A percentile compares a stretch with the other conserved stretches of the same genome.
phyloP scores from a whole-genome alignment of 1,140 invertebrate genomes.

The Leptopilina clavipes region DNA sequence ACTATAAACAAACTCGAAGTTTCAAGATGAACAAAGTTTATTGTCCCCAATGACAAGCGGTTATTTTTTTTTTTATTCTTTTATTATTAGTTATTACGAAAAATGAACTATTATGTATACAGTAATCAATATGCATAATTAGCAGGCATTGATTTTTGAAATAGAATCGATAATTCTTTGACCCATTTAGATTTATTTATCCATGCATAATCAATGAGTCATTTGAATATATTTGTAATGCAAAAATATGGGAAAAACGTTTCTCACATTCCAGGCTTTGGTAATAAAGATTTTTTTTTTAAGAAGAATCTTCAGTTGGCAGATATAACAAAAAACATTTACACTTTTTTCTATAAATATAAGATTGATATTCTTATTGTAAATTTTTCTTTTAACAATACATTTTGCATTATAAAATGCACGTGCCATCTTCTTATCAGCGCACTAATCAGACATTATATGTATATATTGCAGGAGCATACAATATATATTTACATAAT shows the following conservation, averaged over 20 bases:
- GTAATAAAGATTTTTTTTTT: slow-evolving; percentile 3
- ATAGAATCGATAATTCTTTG: slow-evolving; percentile 21
- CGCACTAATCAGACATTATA: not conserved
- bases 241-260: not conserved
- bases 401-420: not conserved
- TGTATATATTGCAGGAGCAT: not conserved
- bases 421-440: slow-evolving; percentile 21
- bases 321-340: not conserved
- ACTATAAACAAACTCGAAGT: not conserved
- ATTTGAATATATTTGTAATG: slow-evolving; percentile 27
- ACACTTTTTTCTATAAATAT: not conserved
- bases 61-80: too few relatives aligned
- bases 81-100: not conserved
- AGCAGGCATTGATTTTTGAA: not conserved
- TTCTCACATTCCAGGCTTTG: not conserved
- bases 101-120: slow-evolving; percentile 4
- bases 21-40: not conserved
- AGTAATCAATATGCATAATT: slow-evolving; percentile 1
- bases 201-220: not conserved
- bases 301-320: not conserved
- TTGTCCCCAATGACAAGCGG: not conserved
- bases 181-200: slow-evolving; percentile 22
- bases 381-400: not conserved
- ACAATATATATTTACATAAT: slow-evolving; percentile 15
- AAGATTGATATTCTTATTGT: slow-evolving; percentile 5